Evolutionary conservation across 2,113 vertebrate species (phyloP).

Genomic region (Oreochromis niloticus): DNA sequence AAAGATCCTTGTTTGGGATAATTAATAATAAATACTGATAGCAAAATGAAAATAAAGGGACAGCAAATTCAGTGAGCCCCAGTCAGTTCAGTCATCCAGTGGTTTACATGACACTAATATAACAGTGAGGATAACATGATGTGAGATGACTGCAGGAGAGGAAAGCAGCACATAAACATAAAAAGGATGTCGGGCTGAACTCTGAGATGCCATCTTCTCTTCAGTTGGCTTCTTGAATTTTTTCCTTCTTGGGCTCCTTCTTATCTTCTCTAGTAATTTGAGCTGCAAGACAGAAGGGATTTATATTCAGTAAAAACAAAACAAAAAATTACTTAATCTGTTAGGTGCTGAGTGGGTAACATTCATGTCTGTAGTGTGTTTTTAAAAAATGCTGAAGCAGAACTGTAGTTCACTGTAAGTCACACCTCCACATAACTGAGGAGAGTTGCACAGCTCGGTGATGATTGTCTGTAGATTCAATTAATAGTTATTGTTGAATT

Average conservation of each 20-base stretch:
- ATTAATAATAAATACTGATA: neutral
- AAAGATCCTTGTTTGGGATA: neutral
- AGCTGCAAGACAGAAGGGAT: conserved; percentile 39
- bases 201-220: neutral
- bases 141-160: neutral
- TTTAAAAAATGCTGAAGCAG: neutral
- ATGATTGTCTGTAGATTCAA: neutral
- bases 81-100: neutral
- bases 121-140: neutral
- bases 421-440: neutral
- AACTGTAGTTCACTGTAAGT: neutral
- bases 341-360: neutral
- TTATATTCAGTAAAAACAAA: neutral
- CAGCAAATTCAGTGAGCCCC: neutral
- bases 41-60: neutral
- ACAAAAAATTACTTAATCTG: neutral
- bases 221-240: neutral
- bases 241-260: conserved; percentile 56
- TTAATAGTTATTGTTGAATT: neutral
- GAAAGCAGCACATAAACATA: neutral
- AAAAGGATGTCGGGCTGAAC: neutral
- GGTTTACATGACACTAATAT: neutral
- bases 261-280: conserved; percentile 64
- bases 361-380: neutral
- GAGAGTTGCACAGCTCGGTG: neutral